Evolutionary conservation across 2,888 invertebrate species (phyloP), one percentile per base, ranked within the genome.

Genomic region (Dynastes hyllus): DNA sequence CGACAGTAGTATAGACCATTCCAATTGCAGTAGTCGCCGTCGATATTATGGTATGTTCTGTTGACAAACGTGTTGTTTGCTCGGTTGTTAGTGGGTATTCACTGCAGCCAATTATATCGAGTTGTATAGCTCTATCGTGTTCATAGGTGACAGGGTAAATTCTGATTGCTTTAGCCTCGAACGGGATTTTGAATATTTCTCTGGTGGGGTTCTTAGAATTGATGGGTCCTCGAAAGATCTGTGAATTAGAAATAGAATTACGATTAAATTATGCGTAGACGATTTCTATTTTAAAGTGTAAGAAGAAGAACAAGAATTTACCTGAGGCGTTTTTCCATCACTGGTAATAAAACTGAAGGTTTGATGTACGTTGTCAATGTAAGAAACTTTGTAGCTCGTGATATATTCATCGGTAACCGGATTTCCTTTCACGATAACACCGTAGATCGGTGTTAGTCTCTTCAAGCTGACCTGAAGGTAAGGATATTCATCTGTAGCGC

Each of bases 121-220:
- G 90, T 79, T 93, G 90, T 81, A 96, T 88, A 13, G 88, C 85
- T 58, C 93, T 93, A 11, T 89, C 91, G 3, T 92, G 92, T 83
- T 94, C 92, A 96, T 96, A 97, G 2, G 94, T 92, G 37, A 93
- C 88, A 0, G 97, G 97, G 81, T 92, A 91, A 78, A 97, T 90
- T 79, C 95, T 91, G 8, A 97, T 86, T 29, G 93, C 91, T 84
- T 92, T 92, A 0, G 96, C 95, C 86, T 96, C 95, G 71, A 97
- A 90, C 0, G 96, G 95, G 2, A 91, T 90, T 29, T 91, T 88
- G 81, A 97, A 93, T 84, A 93, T 91, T 83, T 94, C 93, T 84
- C 91, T 90, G 0, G 92, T 89, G 0, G 93, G 91, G 0, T 90
- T 90, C 0, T 87, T 89, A 55, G 91, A 89, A 87, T 94, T 93